A percentile compares a stretch with the other conserved stretches of the same genome.
Evolutionary conservation across 2,888 invertebrate species (phyloP).

Genomic region (Sarcophaga subvicina): DNA sequence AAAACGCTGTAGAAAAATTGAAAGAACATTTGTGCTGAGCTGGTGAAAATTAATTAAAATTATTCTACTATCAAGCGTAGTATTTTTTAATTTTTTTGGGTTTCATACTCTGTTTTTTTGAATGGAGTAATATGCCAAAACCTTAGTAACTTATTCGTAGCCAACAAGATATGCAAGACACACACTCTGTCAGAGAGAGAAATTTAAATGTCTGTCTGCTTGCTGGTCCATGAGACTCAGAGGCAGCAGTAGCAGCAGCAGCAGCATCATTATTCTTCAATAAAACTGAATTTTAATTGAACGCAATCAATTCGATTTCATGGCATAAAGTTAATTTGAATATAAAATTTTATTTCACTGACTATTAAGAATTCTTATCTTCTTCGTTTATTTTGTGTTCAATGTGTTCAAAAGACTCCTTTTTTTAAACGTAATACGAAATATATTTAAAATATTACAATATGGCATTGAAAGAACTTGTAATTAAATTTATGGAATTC

Average conservation of each 20-base stretch:
- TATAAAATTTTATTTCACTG: slow-evolving; percentile 57
- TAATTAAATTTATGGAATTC: too few species aligned
- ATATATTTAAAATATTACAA: too few species aligned
- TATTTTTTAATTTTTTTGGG: slow-evolving; percentile 21
- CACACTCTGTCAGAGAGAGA: neutral
- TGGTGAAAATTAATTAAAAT: slow-evolving; percentile 82
- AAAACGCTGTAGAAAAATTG: slow-evolving; percentile 39
- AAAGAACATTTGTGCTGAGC: slow-evolving; percentile 76
- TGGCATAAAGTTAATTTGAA: slow-evolving; percentile 71
- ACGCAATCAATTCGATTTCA: slow-evolving; percentile 81
- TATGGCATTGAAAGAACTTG: too few species aligned
- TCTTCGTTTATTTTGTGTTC: neutral
- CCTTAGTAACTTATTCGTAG: slow-evolving; percentile 45
- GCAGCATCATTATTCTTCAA: slow-evolving; percentile 64
- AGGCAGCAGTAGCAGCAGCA: neutral
- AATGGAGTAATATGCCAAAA: slow-evolving; percentile 15
- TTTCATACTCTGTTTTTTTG: slow-evolving; percentile 4
- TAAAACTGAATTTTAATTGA: slow-evolving; percentile 82
- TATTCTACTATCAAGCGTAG: slow-evolving; percentile 61
- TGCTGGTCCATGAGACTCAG: neutral
- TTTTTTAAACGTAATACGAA: too few species aligned
- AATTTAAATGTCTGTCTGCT: neutral
- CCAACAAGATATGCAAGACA: slow-evolving; percentile 7
- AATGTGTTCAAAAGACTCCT: too few species aligned
- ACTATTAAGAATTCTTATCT: neutral